Evolutionary conservation across 2,888 invertebrate species (phyloP), one percentile per base, ranked within the genome.

Genomic region (Tachina grossa): DNA sequence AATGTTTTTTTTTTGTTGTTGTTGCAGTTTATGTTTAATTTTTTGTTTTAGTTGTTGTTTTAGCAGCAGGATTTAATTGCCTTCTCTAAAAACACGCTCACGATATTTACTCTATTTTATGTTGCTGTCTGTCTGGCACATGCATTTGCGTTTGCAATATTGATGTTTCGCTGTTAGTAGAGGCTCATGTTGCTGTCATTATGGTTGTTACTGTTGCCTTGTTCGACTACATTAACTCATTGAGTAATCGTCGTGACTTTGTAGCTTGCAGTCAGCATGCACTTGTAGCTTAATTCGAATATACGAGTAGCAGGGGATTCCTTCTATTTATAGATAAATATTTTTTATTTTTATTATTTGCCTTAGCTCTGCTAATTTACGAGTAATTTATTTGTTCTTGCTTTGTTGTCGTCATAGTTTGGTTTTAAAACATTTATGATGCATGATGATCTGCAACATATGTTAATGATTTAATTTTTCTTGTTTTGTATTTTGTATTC

Each of bases 171-270:
- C 55, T 55, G 31, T 69, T 79, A n/a, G n/a, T n/a, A n/a, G 55
- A 22, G 13, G 47, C 43, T 66, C 41, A 9, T 66, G 57, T 49
- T 66, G 41, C 6, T 45, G 53, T 47, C 51, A 43, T 49, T 51
- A 68, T 80, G 53, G 19, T 43, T 68, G 51, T 63, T 79, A 49
- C 14, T 59, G 51, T 31, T 66, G 43, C 2, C 75, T 19, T 66
- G 51, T 19, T 75, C 6, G 31, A 71, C 65, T 74, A 45, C 85
- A 85, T 85, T 83, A 76, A 85, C 76, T 79, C 85, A 76, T 83
- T 75, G 85, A 72, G 83, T 72, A 83, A 85, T 85, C 66, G 79
- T 79, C 75, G 79, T 82, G 74, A 77, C 68, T 82, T 78, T 78
- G 74, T 79, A 66, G 85, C 85, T 82, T 78, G 69, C 69, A 82